Percentiles rank a stretch among this genome's conserved stretches.
Conservation (phyloP, 2,797 vertebrate genomes). For the Hippocampus kuda region DNA sequence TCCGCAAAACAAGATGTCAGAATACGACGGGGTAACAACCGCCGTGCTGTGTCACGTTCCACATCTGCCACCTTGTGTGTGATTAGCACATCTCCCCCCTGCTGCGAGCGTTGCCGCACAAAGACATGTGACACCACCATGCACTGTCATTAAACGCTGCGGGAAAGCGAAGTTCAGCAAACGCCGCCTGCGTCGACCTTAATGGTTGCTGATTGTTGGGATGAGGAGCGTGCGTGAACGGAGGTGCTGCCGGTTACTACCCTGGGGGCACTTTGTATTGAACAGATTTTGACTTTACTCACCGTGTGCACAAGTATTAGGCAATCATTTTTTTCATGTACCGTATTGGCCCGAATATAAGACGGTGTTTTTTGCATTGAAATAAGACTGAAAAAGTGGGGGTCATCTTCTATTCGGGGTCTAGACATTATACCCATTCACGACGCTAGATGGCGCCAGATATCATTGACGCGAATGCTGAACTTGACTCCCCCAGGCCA, state of each 20-base stretch:
- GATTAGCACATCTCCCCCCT: constrained; percentile 42
- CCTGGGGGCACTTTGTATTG: not conserved
- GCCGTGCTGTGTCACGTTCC: constrained; percentile 23
- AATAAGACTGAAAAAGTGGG: too few species aligned
- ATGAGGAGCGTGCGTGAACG: constrained; percentile 28
- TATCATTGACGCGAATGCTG: too few species aligned
- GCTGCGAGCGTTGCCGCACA: constrained; percentile 24
- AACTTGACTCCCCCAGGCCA: too few species aligned
- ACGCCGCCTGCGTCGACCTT: constrained; percentile 24
- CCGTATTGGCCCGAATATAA: too few species aligned
- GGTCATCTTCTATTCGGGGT: too few species aligned
- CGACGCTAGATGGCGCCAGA: too few species aligned
- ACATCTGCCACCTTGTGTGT: constrained; percentile 39
- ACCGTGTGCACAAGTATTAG: too few species aligned
- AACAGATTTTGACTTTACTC: not conserved
- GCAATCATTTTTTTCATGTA: not conserved
- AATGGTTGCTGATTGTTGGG: constrained; percentile 33
- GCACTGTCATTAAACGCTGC: constrained; percentile 48
- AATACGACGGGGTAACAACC: constrained; percentile 34
- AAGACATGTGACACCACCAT: constrained; percentile 36
- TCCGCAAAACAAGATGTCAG: constrained; percentile 15
- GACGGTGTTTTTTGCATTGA: too few species aligned
- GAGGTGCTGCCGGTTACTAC: constrained; percentile 6
- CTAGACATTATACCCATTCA: too few species aligned
- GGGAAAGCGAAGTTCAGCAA: constrained; percentile 51